Conservation (phyloP, 1,140 invertebrate genomes). For the Polyergus mexicanus region DNA sequence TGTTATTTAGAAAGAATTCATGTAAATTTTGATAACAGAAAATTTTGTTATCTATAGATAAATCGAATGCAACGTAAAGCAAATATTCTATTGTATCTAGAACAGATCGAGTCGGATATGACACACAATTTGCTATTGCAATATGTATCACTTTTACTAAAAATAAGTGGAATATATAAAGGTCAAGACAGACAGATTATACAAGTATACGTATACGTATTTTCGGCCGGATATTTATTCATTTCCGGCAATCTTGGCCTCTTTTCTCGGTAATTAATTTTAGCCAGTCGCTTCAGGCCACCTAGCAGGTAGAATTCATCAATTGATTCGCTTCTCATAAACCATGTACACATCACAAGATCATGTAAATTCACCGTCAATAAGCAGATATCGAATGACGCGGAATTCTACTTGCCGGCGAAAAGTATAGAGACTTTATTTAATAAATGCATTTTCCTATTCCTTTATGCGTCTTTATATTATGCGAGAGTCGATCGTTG, state of each 20-base stretch:
- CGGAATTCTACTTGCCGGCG: neutral
- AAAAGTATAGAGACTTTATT: neutral
- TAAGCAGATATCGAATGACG: neutral
- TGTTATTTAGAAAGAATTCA: neutral
- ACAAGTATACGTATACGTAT: neutral
- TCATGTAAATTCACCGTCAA: conserved; percentile 8
- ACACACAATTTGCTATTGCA: conserved; percentile 8
- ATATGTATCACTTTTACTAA: neutral
- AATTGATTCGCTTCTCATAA: neutral
- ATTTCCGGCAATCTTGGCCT: conserved; percentile 64
- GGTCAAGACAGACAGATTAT: neutral
- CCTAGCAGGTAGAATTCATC: neutral
- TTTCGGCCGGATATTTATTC: conserved; percentile 74
- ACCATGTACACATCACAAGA: neutral
- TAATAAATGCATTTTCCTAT: neutral
- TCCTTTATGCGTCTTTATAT: neutral
- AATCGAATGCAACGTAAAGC: neutral
- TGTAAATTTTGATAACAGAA: neutral
- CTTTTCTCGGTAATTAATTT: conserved; percentile 46
- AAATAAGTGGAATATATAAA: neutral
- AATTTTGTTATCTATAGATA: neutral
- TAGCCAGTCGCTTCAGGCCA: neutral
- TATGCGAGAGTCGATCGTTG: neutral
- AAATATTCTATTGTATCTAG: too few relatives aligned
- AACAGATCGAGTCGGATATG: conserved; percentile 6